phyloP scores from a whole-genome alignment of 2,797 vertebrate species.

The Ispidina lecontei region DNA sequence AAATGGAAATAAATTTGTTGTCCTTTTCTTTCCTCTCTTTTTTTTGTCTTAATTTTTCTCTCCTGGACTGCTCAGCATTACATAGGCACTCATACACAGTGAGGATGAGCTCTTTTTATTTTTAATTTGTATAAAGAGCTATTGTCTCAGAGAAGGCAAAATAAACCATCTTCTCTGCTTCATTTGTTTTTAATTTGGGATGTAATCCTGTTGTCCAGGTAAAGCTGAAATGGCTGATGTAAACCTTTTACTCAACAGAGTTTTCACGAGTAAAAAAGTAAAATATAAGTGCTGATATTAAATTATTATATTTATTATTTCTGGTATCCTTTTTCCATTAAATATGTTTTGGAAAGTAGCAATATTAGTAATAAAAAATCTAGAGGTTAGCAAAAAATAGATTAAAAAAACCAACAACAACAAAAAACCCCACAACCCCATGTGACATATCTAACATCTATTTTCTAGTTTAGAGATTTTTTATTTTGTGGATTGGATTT shows the following conservation, averaged over 20 bases:
- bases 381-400: neutral
- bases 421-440: neutral
- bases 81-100: neutral
- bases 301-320: neutral
- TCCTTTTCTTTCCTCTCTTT: neutral
- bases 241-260: neutral
- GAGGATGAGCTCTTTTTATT: neutral
- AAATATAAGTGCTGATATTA: neutral
- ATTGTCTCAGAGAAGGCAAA: neutral
- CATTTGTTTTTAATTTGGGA: neutral
- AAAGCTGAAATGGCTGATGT: neutral
- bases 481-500: neutral
- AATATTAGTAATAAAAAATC: neutral
- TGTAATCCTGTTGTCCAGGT: neutral
- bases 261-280: neutral
- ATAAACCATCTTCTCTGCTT: neutral
- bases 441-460: too few species aligned
- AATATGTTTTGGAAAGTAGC: neutral
- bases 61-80: neutral
- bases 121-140: neutral
- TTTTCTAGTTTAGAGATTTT: neutral
- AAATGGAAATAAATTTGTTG: neutral
- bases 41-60: too few species aligned
- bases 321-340: neutral
- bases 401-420: neutral